Percentiles rank a stretch among this genome's conserved stretches.
phyloP scores from a whole-genome alignment of 2,113 vertebrate genomes.

The Pipa parva region DNA sequence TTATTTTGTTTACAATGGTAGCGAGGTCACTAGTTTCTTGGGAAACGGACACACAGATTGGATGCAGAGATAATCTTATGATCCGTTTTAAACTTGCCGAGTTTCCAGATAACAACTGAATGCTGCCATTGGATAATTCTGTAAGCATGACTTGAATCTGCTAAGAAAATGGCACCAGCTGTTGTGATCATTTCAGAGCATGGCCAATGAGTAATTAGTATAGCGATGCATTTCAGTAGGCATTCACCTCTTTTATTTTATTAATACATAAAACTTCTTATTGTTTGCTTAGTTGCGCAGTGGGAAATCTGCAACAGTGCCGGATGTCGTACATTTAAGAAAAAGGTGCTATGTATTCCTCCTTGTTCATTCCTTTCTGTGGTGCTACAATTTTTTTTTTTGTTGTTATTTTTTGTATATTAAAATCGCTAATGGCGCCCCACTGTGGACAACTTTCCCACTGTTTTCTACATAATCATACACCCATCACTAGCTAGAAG shows the following conservation, averaged over 20 bases:
- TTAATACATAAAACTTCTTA: not conserved
- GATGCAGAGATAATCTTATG: too few species aligned
- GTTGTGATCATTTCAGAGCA: not conserved
- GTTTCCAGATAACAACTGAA: too few species aligned
- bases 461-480: not conserved
- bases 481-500: conserved; percentile 25
- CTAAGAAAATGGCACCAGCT: not conserved
- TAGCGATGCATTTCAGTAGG: not conserved
- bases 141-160: too few species aligned
- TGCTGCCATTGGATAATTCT: too few species aligned
- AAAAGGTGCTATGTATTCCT: conserved; percentile 70
- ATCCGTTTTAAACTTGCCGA: too few species aligned
- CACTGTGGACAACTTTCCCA: conserved; percentile 48
- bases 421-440: conserved; percentile 57
- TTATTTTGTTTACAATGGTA: too few species aligned
- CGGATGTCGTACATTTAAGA: conserved; percentile 54
- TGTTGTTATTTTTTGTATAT: conserved; percentile 16
- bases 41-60: too few species aligned
- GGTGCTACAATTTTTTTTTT: conserved; percentile 77
- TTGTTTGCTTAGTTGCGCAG: conserved; percentile 46
- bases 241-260: not conserved
- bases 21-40: too few species aligned
- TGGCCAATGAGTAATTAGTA: not conserved
- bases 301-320: conserved; percentile 58
- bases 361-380: conserved; percentile 66